A percentile compares a stretch with the other conserved stretches of the same genome.
Evolutionary conservation across 1,140 invertebrate genomes (phyloP).

Genomic region (Protaetia brevitarsis): DNA sequence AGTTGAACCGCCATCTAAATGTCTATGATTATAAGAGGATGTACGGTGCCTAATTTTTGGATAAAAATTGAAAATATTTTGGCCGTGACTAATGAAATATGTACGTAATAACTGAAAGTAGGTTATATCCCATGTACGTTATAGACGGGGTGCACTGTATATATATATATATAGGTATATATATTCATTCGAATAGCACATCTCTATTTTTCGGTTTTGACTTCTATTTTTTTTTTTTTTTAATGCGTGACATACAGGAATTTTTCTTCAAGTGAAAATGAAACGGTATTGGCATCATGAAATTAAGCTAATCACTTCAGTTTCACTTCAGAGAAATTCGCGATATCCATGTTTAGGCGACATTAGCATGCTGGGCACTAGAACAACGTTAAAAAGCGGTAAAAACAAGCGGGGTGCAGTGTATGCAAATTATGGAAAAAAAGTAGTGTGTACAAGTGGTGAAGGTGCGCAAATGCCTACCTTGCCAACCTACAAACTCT

Average conservation of each 20-base stretch:
- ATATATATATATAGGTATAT: neutral
- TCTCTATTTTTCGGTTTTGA: slow-evolving; percentile 4
- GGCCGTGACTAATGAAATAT: no score
- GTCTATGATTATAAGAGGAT: no score
- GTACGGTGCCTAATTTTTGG: no score
- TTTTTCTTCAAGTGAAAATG: neutral
- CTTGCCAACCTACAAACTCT: slow-evolving; percentile 82
- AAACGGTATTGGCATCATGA: no score
- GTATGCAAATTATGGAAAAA: slow-evolving; percentile 32
- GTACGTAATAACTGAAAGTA: no score
- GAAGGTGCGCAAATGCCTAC: slow-evolving; percentile 60
- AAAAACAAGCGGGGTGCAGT: slow-evolving; percentile 32
- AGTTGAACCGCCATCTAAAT: no score
- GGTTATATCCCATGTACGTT: no score
- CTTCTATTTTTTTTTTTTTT: neutral
- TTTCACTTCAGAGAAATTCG: no score
- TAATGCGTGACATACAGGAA: neutral
- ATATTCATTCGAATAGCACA: no score
- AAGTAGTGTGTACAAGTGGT: slow-evolving; percentile 39
- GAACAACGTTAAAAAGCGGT: slow-evolving; percentile 24
- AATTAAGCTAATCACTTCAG: no score
- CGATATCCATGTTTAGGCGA: slow-evolving; percentile 15
- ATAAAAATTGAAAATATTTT: no score
- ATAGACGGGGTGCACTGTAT: no score
- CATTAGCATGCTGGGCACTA: slow-evolving; percentile 44